Percentiles rank a stretch among this genome's conserved stretches.
These are phyloP conservation scores for Pyrocephalus nanus DNA, from an alignment of 2,797 vertebrate species.

Conservation along the genomic window DNA sequence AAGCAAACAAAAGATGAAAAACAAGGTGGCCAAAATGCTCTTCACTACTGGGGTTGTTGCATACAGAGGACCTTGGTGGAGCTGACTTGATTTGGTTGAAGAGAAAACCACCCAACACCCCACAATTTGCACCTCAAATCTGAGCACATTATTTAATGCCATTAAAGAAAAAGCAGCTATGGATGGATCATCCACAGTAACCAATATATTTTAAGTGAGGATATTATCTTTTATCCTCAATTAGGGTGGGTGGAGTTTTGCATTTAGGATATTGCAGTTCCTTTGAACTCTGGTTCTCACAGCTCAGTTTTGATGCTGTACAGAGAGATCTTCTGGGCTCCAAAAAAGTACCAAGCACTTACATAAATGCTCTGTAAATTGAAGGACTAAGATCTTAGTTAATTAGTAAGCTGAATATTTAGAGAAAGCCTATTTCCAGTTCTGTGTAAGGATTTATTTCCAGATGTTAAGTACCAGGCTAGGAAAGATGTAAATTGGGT, in stretches of 20 bases:
- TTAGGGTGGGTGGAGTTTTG: neutral
- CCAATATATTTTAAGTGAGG: neutral
- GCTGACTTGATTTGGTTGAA: neutral
- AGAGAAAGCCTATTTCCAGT: neutral
- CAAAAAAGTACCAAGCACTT: neutral
- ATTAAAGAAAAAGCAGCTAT: neutral
- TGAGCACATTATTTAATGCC: neutral
- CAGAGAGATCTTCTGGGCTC: neutral
- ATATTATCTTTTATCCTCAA: neutral
- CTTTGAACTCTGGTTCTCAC: neutral
- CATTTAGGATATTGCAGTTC: neutral
- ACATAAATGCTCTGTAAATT: neutral
- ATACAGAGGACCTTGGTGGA: neutral
- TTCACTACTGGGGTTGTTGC: neutral
- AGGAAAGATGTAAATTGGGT: neutral
- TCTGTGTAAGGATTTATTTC: neutral
- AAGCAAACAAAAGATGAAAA: neutral
- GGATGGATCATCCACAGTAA: neutral
- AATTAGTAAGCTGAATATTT: neutral
- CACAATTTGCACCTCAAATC: neutral
- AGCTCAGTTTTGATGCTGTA: neutral
- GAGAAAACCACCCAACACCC: neutral
- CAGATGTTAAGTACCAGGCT: neutral
- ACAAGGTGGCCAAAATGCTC: neutral
- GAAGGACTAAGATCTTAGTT: neutral